These are phyloP conservation scores for Frieseomelitta varia DNA, from an alignment of 1,140 invertebrate genomes.

Conservation along the genomic window DNA sequence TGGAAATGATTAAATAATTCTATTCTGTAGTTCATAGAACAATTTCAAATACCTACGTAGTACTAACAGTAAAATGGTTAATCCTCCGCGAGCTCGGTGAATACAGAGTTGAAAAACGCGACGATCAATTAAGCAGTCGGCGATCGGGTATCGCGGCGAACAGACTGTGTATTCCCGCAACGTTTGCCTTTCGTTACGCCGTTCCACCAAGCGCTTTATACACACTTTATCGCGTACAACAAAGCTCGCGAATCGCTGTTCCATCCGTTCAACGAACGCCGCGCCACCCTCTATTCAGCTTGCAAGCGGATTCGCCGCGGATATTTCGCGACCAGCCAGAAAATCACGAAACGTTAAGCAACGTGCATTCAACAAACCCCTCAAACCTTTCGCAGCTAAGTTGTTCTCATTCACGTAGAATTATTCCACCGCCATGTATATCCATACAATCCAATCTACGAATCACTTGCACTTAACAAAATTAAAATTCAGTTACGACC, in stretches of 20 bases:
- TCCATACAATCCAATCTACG: too few relatives aligned
- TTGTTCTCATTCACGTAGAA: not conserved
- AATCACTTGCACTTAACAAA: too few relatives aligned
- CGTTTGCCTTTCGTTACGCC: conserved; percentile 16
- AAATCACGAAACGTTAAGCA: conserved; percentile 27
- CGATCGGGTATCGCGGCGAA: conserved; percentile 5
- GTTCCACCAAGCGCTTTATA: not conserved
- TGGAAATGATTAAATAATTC: too few relatives aligned
- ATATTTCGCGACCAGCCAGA: not conserved
- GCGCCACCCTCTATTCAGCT: not conserved
- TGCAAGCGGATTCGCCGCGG: not conserved
- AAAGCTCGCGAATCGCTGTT: not conserved
- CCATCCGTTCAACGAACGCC: not conserved
- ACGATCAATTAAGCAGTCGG: conserved; percentile 23
- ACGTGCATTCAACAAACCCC: conserved; percentile 3
- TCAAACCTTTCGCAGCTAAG: not conserved
- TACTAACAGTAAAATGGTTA: not conserved
- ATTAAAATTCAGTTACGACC: too few relatives aligned
- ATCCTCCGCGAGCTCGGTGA: not conserved
- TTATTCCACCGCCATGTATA: not conserved
- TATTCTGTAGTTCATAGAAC: too few relatives aligned
- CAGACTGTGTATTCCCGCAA: not conserved
- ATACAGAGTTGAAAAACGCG: not conserved
- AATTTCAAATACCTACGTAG: too few relatives aligned
- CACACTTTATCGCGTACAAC: conserved; percentile 13